A percentile compares a stretch with the other conserved stretches of the same genome.
phyloP scores from a whole-genome alignment of 2,888 invertebrate species.

The Acanthococcus lagerstroemiae region DNA sequence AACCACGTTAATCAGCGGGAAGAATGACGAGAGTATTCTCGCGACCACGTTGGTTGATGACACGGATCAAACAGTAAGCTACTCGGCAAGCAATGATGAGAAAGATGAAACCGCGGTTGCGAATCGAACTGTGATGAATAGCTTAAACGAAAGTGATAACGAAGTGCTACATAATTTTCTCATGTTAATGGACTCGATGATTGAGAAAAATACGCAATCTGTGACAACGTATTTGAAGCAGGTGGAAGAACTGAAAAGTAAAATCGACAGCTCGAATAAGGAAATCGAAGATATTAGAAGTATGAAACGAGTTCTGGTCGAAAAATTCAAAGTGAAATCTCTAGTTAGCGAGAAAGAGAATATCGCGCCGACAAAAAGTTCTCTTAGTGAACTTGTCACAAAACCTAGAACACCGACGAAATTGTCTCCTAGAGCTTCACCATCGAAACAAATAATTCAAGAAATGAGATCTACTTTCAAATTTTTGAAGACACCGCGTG shows the following conservation, averaged over 20 bases:
- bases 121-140: background rate
- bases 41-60: no score
- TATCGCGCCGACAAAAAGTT: background rate
- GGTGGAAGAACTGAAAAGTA: background rate
- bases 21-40: no score
- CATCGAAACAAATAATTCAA: no score
- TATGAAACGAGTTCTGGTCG: background rate
- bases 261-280: background rate
- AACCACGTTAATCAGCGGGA: no score
- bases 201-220: background rate
- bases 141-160: background rate
- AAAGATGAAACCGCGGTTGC: background rate
- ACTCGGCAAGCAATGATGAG: background rate
- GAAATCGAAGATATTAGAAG: background rate
- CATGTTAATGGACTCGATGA: background rate
- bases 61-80: no score
- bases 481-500: no score
- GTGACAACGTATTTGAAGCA: background rate
- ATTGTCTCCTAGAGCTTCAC: no score
- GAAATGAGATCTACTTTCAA: no score
- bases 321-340: background rate
- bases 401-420: no score
- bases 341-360: background rate
- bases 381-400: no score
- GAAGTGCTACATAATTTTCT: background rate